These are phyloP conservation scores for Vultur gryphus DNA, from an alignment of 2,797 vertebrate genomes.

Conservation along the genomic window DNA sequence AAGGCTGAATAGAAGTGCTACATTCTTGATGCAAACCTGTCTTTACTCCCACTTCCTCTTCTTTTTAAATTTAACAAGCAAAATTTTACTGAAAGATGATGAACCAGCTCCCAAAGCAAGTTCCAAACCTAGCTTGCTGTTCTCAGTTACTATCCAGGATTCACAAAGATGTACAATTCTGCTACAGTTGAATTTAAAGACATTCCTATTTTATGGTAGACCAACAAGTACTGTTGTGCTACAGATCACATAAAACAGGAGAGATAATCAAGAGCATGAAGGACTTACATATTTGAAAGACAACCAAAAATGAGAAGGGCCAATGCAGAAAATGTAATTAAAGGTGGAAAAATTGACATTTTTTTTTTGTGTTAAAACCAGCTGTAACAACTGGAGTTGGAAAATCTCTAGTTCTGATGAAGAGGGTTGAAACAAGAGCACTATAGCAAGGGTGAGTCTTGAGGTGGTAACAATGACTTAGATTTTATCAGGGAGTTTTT, in stretches of 20 bases:
- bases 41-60: conserved; percentile 25
- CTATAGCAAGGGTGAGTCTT: background rate
- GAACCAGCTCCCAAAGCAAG: background rate
- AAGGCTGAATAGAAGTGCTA: conserved; percentile 28
- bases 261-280: background rate
- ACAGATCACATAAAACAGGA: background rate
- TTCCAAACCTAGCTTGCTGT: background rate
- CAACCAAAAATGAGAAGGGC: background rate
- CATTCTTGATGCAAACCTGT: conserved; percentile 20
- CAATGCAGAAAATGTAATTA: background rate
- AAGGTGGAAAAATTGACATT: background rate
- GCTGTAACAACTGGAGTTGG: background rate
- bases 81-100: background rate
- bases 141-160: background rate
- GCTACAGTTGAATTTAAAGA: background rate
- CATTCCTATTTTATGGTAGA: background rate
- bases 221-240: background rate
- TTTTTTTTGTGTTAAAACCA: background rate
- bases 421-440: background rate
- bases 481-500: background rate
- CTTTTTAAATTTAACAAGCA: background rate
- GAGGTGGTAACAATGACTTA: background rate
- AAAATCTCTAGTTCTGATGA: background rate
- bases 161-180: background rate
- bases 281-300: background rate